These are phyloP conservation scores for Eulithis prunata DNA, from an alignment of 2,888 invertebrate species.

Conservation along the genomic window DNA sequence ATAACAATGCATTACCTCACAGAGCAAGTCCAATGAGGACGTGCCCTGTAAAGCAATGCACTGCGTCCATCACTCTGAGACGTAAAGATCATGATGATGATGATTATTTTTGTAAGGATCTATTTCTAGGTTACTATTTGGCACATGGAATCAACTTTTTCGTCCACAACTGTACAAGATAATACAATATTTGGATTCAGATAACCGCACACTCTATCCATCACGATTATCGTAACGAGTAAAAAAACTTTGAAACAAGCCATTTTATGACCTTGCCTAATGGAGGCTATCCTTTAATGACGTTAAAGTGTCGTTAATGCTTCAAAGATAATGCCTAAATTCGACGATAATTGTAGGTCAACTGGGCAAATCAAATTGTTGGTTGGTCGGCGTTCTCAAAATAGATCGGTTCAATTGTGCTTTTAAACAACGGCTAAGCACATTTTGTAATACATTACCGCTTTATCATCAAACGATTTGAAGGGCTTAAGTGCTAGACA, in stretches of 20 bases:
- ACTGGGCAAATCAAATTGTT: background rate
- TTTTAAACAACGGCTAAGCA: too few species aligned
- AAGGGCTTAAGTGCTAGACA: too few species aligned
- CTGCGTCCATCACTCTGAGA: too few species aligned
- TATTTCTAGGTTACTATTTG: background rate
- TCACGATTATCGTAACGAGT: conserved; percentile 52
- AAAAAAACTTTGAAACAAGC: conserved; percentile 31
- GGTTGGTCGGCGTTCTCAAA: too few species aligned
- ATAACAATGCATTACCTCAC: too few species aligned
- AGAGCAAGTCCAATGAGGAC: too few species aligned
- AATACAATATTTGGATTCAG: conserved; percentile 58
- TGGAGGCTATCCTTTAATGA: conserved; percentile 24
- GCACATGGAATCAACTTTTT: conserved; percentile 33
- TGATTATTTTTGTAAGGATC: background rate
- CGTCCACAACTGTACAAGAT: conserved; percentile 43
- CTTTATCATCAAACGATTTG: too few species aligned
- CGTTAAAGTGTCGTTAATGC: background rate
- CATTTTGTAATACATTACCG: too few species aligned
- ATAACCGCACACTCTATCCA: conserved; percentile 64
- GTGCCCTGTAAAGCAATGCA: too few species aligned
- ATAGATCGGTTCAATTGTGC: too few species aligned
- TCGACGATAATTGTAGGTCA: conserved; percentile 24
- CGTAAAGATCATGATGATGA: too few species aligned
- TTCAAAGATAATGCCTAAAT: conserved; percentile 1
- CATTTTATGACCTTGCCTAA: conserved; percentile 29